Evolutionary conservation across 53 echinoderm and acorn worm genomes (phyloP).

Genomic region (Henricia sp.): DNA sequence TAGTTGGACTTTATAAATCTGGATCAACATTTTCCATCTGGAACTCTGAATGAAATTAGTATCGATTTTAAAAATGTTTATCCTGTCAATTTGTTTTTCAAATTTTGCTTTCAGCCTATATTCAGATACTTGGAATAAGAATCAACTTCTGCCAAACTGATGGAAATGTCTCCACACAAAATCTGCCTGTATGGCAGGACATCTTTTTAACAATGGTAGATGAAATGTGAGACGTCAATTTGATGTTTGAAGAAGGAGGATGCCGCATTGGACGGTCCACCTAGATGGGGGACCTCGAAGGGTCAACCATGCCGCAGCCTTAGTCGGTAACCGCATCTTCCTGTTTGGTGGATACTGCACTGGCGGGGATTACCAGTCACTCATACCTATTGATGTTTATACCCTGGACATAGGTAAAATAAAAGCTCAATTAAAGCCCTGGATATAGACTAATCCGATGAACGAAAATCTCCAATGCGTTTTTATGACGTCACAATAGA

Average conservation of each 20-base stretch:
- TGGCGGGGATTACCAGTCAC: constrained; percentile 77
- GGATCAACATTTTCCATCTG: no score
- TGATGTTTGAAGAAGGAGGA: constrained; percentile 40
- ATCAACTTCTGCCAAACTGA: not conserved
- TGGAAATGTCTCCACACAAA: not conserved
- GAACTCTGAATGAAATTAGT: no score
- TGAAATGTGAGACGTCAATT: constrained; percentile 5
- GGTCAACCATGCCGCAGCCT: constrained; percentile 95
- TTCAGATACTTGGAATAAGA: no score
- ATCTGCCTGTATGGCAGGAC: no score
- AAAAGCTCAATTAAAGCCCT: not conserved
- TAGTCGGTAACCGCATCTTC: constrained; percentile 80
- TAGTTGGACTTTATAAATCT: no score
- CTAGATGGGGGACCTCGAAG: constrained; percentile 92
- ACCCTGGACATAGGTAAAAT: constrained; percentile 84
- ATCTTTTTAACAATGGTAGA: no score
- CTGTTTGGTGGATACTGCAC: constrained; percentile 98
- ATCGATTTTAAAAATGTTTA: no score
- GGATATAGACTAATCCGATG: no score
- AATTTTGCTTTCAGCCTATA: no score
- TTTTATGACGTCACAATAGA: no score
- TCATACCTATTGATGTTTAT: constrained; percentile 89
- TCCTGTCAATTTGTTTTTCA: no score
- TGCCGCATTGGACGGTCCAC: constrained; percentile 94
- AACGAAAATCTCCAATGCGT: no score